Evolutionary conservation across 2,888 invertebrate genomes (phyloP).

Genomic region (Drosophila lutescens): DNA sequence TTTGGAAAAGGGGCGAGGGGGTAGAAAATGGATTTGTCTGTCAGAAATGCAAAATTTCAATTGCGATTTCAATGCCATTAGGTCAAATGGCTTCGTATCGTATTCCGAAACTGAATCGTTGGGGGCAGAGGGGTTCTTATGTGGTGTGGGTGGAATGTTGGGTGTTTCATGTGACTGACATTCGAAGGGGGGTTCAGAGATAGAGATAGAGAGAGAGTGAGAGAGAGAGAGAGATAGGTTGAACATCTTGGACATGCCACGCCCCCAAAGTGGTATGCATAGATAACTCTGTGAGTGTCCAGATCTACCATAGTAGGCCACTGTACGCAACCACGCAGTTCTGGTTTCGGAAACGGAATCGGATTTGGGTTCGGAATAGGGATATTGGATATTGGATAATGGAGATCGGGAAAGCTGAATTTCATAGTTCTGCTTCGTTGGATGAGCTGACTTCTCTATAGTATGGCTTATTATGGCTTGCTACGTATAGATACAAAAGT

Average conservation of each 20-base stretch:
- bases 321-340: constrained; percentile 84
- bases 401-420: constrained; percentile 15
- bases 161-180: constrained; percentile 46
- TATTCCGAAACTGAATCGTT: constrained; percentile 25
- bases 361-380: constrained; percentile 11
- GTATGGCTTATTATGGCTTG: constrained; percentile 60
- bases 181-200: constrained; percentile 35
- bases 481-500: constrained; percentile 58
- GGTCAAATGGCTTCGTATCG: constrained; percentile 42
- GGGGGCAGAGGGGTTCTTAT: constrained; percentile 9
- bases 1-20: constrained; percentile 1
- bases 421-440: constrained; percentile 25
- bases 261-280: constrained; percentile 40
- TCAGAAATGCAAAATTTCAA: constrained; percentile 67
- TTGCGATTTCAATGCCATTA: constrained; percentile 70
- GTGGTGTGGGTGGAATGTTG: constrained; percentile 15
- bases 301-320: constrained; percentile 84
- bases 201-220: constrained; percentile 56
- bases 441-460: constrained; percentile 37
- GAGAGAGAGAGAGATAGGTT: constrained; percentile 61
- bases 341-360: constrained; percentile 44
- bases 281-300: constrained; percentile 74
- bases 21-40: constrained; percentile 41
- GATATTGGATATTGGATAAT: constrained; percentile 4
- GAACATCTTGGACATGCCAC: constrained; percentile 52